Conservation (phyloP, 2,113 vertebrate genomes). For the Pangasianodon gigas region DNA sequence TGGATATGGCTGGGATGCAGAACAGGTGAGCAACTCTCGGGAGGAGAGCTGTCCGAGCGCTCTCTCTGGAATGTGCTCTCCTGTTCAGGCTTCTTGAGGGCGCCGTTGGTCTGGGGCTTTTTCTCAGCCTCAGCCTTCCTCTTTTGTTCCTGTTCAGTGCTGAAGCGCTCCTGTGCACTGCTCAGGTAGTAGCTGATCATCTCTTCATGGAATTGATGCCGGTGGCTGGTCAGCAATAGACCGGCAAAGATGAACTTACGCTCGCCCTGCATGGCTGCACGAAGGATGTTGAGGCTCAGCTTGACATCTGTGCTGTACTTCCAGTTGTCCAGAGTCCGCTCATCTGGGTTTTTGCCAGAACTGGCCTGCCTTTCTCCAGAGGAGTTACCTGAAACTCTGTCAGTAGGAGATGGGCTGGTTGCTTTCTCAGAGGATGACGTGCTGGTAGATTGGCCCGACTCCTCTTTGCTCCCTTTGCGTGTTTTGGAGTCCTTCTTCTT, state of each 20-base stretch:
- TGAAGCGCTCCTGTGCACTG: conserved; percentile 96
- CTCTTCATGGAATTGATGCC: conserved; percentile 98
- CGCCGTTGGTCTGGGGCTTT: conserved; percentile 66
- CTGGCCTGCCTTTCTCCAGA: conserved; percentile 69
- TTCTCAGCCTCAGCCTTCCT: conserved; percentile 81
- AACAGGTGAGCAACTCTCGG: conserved; percentile 86
- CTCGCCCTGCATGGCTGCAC: conserved; percentile 98
- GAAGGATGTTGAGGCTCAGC: conserved; percentile 96
- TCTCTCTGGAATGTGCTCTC: conserved; percentile 72
- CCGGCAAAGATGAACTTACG: conserved; percentile 98
- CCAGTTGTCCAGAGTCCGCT: conserved; percentile 86
- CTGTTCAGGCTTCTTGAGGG: conserved; percentile 70
- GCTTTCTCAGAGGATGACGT: conserved; percentile 93
- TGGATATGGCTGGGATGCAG: conserved; percentile 82
- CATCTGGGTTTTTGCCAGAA: conserved; percentile 72
- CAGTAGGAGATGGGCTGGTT: conserved; percentile 89
- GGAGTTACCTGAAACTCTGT: conserved; percentile 77
- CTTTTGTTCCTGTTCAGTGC: conserved; percentile 92
- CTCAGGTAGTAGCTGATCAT: conserved; percentile 98
- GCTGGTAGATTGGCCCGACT: conserved; percentile 84
- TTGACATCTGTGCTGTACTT: conserved; percentile 99
- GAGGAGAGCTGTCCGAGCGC: conserved; percentile 80
- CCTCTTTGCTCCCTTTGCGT: conserved; percentile 86
- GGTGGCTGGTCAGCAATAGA: conserved; percentile 92
- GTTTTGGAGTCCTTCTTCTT: conserved; percentile 75